A percentile compares a stretch with the other conserved stretches of the same genome.
phyloP scores from a whole-genome alignment of 2,888 invertebrate genomes.

The Chrysomela aeneicollis region DNA sequence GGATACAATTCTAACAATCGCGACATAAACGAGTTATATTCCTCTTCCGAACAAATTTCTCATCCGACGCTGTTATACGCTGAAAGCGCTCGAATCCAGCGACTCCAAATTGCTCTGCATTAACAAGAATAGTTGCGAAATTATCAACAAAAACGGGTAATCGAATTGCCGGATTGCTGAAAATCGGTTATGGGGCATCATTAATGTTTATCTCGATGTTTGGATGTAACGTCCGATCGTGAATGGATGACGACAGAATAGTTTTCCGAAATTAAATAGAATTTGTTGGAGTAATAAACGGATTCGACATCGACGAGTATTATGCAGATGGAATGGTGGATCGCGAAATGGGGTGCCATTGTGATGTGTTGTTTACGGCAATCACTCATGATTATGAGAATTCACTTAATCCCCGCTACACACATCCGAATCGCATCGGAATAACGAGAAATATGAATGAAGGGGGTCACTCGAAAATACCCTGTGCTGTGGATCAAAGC shows the following conservation, averaged over 20 bases:
- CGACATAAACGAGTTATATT: not conserved
- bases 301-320: not conserved
- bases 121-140: constrained; percentile 31
- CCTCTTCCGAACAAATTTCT: not conserved
- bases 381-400: not conserved
- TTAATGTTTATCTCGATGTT: constrained; percentile 29
- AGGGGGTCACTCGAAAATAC: too few relatives aligned
- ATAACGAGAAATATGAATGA: too few relatives aligned
- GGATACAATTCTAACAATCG: constrained; percentile 1
- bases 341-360: not conserved
- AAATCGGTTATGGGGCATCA: constrained; percentile 30
- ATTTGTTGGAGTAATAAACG: constrained; percentile 6
- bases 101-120: constrained; percentile 15
- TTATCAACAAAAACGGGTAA: constrained; percentile 28
- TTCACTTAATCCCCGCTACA: not conserved
- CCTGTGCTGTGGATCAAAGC: too few relatives aligned
- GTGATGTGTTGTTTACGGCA: not conserved
- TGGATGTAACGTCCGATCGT: not conserved
- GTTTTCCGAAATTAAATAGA: constrained; percentile 17
- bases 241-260: not conserved
- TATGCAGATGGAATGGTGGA: not conserved
- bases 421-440: not conserved
- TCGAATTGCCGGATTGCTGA: constrained; percentile 24
- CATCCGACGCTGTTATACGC: not conserved
- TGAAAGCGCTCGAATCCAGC: not conserved